Base-by-base conservation (phyloP, 2,888 invertebrate genomes). In the Microchrysa polita region DNA sequence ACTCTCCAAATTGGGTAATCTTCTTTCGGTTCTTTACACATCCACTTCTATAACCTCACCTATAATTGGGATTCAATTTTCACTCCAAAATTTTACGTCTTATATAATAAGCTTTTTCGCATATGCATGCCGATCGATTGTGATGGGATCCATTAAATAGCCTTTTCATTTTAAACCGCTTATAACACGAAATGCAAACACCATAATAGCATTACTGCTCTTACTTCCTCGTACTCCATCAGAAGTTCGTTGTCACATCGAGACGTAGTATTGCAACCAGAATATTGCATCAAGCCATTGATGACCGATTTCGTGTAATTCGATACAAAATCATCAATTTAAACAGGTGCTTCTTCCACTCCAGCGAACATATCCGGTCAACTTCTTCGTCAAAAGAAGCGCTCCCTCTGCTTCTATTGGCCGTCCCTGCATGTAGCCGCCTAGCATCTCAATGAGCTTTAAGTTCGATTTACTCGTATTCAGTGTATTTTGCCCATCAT, bases 191-290 rank as follows among this genome's bases (percentile, higher is more conserved):
- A 55, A 55, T 18, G 10, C 10, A 55, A 55, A 55, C 55, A 55
- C 55, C 20, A 10, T 55, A 55, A 55, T 55, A 55, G 55, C 14
- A 55, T 55, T 55, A 55, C 55, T 55, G 18, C 52, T 52, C 52
- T 14, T 16, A 16, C 55, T 55, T 55, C 22, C 55, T 20, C 22
- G 18, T 55, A 34, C 27, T 2, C 2, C 7, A 34, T 34, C 27
- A 34, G 27, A 2, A 34, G 27, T 34, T 34, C 27, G 27, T 34
- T 34, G 27, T 34, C 27, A 7, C 27, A 34, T 34, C 27, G 7
- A 34, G 2, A 34, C 27, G 7, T n/a, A 34, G 27, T 34, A 34
- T n/a, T n/a, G 27, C 27, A 34, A 7, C 27, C 27, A 34, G 27
- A 34, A 2, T 7, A 34, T 34, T 7, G 27, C 27, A 34, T 34